Conservation (phyloP, 2,113 vertebrate species). For the Ramphastos sulfuratus region DNA sequence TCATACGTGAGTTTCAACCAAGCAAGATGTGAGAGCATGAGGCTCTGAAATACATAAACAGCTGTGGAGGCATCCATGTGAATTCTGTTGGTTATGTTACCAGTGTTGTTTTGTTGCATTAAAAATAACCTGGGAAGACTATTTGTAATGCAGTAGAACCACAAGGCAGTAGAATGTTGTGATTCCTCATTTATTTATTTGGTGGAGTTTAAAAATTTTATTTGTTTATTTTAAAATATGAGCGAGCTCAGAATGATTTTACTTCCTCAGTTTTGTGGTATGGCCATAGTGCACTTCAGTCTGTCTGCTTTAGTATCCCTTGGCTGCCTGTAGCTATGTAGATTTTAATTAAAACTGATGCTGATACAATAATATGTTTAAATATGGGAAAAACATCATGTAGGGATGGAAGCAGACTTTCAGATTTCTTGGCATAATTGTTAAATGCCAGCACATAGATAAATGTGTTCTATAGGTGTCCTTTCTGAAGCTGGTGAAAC, state of each 20-base stretch:
- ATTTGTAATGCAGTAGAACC: not conserved
- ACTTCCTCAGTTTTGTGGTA: not conserved
- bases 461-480: constrained; percentile 66
- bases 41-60: not conserved
- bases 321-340: not conserved
- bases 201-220: not conserved
- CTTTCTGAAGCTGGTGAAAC: constrained; percentile 64
- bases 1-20: not conserved
- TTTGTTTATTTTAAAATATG: not conserved
- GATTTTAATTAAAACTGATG: constrained; percentile 3
- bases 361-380: constrained; percentile 13
- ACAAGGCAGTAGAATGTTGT: not conserved
- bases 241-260: not conserved
- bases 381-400: constrained; percentile 10
- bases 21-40: not conserved
- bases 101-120: not conserved
- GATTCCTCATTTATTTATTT: not conserved
- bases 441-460: constrained; percentile 66
- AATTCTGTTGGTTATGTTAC: not conserved
- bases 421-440: constrained; percentile 61
- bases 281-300: not conserved
- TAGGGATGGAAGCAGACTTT: constrained; percentile 14
- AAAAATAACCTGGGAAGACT: constrained; percentile 1
- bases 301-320: not conserved
- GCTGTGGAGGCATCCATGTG: not conserved